A percentile compares a stretch with the other conserved stretches of the same genome.
These are phyloP conservation scores for Pangasius macronema DNA, from an alignment of 2,797 vertebrate species.

Conservation along the genomic window DNA sequence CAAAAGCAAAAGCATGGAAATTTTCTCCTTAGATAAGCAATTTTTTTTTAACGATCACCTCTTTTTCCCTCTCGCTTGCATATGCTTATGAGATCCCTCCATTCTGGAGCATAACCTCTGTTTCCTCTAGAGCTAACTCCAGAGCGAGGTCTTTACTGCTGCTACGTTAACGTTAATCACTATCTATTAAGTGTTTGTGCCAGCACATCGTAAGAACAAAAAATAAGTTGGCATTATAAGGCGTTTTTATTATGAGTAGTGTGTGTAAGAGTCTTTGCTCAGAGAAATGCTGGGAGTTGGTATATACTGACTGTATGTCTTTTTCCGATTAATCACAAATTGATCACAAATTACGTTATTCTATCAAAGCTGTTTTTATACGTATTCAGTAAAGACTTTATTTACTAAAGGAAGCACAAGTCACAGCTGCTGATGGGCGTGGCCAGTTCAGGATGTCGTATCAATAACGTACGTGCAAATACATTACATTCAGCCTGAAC, in stretches of 20 bases:
- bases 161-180: constrained; percentile 5
- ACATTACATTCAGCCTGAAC: background rate
- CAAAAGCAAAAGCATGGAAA: constrained; percentile 76
- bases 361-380: background rate
- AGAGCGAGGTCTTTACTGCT: constrained; percentile 20
- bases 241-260: too few species aligned
- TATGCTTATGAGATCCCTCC: constrained; percentile 28
- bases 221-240: too few species aligned
- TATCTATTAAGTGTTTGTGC: too few species aligned
- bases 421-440: background rate
- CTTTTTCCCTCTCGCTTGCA: constrained; percentile 26
- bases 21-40: constrained; percentile 77
- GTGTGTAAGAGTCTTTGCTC: too few species aligned
- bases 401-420: background rate
- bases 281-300: background rate
- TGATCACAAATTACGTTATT: too few species aligned
- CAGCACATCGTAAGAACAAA: too few species aligned
- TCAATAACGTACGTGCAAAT: background rate
- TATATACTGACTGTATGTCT: background rate
- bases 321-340: background rate
- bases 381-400: background rate
- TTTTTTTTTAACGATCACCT: constrained; percentile 74
- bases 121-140: background rate
- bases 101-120: constrained; percentile 49
- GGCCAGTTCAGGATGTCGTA: background rate